Percentiles rank a stretch among this genome's conserved stretches.
These are phyloP conservation scores for Macropodus opercularis DNA, from an alignment of 2,797 vertebrate genomes.

Conservation along the genomic window DNA sequence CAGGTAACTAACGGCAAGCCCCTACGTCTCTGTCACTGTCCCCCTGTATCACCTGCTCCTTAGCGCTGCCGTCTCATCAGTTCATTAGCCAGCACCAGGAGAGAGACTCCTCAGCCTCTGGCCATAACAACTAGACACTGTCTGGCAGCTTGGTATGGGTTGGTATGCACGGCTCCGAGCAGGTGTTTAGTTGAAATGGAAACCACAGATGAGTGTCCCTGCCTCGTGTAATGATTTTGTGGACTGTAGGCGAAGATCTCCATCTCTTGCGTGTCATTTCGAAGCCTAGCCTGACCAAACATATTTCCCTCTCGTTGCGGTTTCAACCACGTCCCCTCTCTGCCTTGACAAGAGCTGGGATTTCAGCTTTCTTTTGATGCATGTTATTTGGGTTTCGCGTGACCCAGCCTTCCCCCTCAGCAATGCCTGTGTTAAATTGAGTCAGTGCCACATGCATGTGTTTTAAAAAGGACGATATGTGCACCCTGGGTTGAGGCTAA, in stretches of 20 bases:
- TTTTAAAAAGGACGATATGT: conserved; percentile 78
- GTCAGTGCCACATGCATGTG: conserved; percentile 72
- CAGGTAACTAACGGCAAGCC: conserved; percentile 90
- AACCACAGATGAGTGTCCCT: conserved; percentile 21
- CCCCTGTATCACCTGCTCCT: conserved; percentile 72
- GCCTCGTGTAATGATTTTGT: conserved; percentile 20
- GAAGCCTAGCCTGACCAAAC: conserved; percentile 28
- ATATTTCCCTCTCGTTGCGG: conserved; percentile 39
- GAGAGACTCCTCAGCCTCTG: conserved; percentile 56
- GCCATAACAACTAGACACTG: conserved; percentile 74
- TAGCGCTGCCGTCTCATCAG: conserved; percentile 66
- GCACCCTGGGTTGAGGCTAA: conserved; percentile 61
- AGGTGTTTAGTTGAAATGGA: conserved; percentile 38
- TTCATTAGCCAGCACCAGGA: conserved; percentile 72
- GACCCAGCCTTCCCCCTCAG: conserved; percentile 61
- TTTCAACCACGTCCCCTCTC: conserved; percentile 36
- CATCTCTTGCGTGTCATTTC: conserved; percentile 30
- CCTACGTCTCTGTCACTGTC: conserved; percentile 88
- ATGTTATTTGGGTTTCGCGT: conserved; percentile 83
- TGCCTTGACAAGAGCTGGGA: conserved; percentile 61
- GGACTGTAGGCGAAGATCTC: conserved; percentile 33
- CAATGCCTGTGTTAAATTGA: conserved; percentile 78
- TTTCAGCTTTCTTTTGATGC: conserved; percentile 88
- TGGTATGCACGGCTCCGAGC: conserved; percentile 27
- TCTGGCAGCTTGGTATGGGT: conserved; percentile 75